Percentiles rank a stretch among this genome's conserved stretches.
Evolutionary conservation across 1,140 invertebrate species (phyloP).

Genomic region (Cydia pomonella): DNA sequence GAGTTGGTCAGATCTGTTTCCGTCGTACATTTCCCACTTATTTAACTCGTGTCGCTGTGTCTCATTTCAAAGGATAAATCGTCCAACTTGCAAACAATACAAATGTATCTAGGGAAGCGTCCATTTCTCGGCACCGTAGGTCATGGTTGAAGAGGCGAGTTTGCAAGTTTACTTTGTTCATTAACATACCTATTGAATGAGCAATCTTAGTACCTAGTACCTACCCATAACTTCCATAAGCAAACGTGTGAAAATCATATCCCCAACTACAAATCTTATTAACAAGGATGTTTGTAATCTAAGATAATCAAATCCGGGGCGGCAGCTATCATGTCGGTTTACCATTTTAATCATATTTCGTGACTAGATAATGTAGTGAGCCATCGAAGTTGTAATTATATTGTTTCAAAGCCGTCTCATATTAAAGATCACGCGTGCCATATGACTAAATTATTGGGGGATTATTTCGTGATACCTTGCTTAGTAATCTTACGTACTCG

Average conservation of each 20-base stretch:
- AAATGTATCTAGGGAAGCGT: too few relatives aligned
- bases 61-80: not conserved
- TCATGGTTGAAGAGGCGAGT: too few relatives aligned
- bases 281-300: constrained; percentile 19
- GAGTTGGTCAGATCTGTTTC: not conserved
- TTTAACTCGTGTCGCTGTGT: not conserved
- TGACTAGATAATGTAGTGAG: not conserved
- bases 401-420: constrained; percentile 26
- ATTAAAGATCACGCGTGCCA: constrained; percentile 22
- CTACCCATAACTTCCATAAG: not conserved
- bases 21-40: not conserved
- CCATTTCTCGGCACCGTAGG: too few relatives aligned
- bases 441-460: not conserved
- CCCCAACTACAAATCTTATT: constrained; percentile 7
- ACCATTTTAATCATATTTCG: constrained; percentile 32
- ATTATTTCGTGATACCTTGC: not conserved
- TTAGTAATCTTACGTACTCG: not conserved
- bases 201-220: not conserved
- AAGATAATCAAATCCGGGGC: constrained; percentile 17
- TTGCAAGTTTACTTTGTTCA: too few relatives aligned
- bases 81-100: not conserved
- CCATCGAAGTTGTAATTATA: constrained; percentile 28
- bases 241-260: constrained; percentile 25
- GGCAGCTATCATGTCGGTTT: constrained; percentile 17
- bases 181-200: too few relatives aligned